Evolutionary conservation across 2,888 invertebrate genomes (phyloP).

Genomic region (Callimorpha dominula): DNA sequence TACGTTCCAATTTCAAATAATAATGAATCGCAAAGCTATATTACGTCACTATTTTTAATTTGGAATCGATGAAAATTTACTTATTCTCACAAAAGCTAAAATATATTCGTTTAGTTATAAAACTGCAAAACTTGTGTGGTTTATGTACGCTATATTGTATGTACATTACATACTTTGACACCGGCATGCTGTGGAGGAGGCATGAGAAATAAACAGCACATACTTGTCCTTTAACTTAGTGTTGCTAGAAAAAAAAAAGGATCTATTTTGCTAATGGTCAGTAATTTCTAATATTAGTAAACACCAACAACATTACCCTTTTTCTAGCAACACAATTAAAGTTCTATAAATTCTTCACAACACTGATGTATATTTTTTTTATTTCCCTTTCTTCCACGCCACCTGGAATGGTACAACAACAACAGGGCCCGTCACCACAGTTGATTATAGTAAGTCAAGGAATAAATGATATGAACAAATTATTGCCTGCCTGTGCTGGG

Average conservation of each 20-base stretch:
- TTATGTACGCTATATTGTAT: slow-evolving; percentile 40
- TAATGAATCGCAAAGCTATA: background rate
- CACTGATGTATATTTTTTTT: slow-evolving; percentile 68
- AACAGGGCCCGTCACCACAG: slow-evolving; percentile 84
- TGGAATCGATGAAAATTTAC: background rate
- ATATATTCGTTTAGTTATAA: slow-evolving; percentile 28
- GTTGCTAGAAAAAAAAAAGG: slow-evolving; percentile 43
- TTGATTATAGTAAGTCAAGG: slow-evolving; percentile 84
- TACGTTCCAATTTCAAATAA: background rate
- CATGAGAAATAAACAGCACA: slow-evolving; percentile 60
- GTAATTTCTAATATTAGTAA: background rate
- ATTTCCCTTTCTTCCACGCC: slow-evolving; percentile 66
- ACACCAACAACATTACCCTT: background rate
- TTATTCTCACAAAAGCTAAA: slow-evolving; percentile 21
- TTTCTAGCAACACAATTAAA: slow-evolving; percentile 49
- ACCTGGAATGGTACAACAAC: slow-evolving; percentile 56
- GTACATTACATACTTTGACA: slow-evolving; percentile 44
- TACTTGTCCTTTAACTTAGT: slow-evolving; percentile 39
- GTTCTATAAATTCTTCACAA: slow-evolving; percentile 37
- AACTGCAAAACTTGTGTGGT: slow-evolving; percentile 26
- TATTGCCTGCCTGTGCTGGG: slow-evolving; percentile 37
- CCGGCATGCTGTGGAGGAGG: slow-evolving; percentile 59
- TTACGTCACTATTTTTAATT: background rate
- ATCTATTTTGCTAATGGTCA: background rate
- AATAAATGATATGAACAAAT: slow-evolving; percentile 24